Conservation (phyloP, 2,797 vertebrate genomes). For the Gymnothorax javanicus region DNA sequence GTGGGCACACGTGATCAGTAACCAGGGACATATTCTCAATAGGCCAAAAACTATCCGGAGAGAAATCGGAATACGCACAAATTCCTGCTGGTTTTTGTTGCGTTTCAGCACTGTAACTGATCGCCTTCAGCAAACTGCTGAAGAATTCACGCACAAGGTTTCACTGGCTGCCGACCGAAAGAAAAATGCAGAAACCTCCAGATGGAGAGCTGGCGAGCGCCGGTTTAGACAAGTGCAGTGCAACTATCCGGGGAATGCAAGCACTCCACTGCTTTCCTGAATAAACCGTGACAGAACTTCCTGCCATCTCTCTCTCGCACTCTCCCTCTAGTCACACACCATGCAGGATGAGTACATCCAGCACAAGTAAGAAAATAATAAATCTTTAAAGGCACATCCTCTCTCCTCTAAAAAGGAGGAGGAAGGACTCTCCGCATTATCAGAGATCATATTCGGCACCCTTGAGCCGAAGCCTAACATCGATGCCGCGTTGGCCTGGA, state of each 20-base stretch:
- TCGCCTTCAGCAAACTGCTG: background rate
- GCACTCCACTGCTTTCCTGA: background rate
- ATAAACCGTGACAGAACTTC: background rate
- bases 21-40: background rate
- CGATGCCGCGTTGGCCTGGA: background rate
- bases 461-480: background rate
- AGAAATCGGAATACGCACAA: too few species aligned
- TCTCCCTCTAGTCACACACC: background rate
- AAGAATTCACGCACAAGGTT: background rate
- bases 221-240: background rate
- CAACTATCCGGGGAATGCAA: background rate
- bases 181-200: background rate
- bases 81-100: background rate
- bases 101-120: background rate
- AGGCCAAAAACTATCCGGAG: background rate
- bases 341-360: background rate
- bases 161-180: background rate
- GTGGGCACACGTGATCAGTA: background rate
- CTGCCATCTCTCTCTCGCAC: background rate
- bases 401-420: background rate
- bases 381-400: background rate
- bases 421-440: constrained; percentile 31
- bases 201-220: background rate
- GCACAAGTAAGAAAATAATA: background rate
- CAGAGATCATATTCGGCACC: constrained; percentile 36